These are phyloP conservation scores for Cygnus olor DNA, from an alignment of 2,797 vertebrate species.

Conservation along the genomic window DNA sequence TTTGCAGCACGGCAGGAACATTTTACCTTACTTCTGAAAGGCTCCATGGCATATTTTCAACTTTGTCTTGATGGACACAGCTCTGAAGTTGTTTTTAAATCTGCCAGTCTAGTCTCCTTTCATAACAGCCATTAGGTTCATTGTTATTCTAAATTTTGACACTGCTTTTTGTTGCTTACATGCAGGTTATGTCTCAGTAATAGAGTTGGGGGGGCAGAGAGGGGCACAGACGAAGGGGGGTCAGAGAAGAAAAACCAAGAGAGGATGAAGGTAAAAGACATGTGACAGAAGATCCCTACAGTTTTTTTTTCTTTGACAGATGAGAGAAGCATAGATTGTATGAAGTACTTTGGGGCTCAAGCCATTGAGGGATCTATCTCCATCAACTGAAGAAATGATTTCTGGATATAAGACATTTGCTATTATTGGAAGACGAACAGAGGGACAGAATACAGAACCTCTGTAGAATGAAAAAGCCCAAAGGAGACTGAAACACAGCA, in stretches of 20 bases:
- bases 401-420: background rate
- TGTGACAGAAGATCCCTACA: background rate
- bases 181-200: background rate
- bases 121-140: background rate
- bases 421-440: conserved; percentile 16
- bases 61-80: background rate
- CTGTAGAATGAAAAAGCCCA: conserved; percentile 41
- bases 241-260: background rate
- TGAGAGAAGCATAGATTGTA: background rate
- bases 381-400: conserved; percentile 1
- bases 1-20: background rate
- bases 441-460: conserved; percentile 18
- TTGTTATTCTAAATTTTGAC: background rate
- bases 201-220: too few relatives aligned
- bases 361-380: background rate
- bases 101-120: background rate
- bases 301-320: background rate
- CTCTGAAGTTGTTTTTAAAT: background rate
- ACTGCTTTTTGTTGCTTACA: background rate
- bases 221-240: background rate
- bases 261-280: background rate
- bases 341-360: background rate
- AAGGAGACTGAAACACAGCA: conserved; percentile 45
- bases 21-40: background rate
- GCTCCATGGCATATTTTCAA: background rate